Conservation (phyloP, 2,888 invertebrate genomes). For the Pemphredon lugubris region DNA sequence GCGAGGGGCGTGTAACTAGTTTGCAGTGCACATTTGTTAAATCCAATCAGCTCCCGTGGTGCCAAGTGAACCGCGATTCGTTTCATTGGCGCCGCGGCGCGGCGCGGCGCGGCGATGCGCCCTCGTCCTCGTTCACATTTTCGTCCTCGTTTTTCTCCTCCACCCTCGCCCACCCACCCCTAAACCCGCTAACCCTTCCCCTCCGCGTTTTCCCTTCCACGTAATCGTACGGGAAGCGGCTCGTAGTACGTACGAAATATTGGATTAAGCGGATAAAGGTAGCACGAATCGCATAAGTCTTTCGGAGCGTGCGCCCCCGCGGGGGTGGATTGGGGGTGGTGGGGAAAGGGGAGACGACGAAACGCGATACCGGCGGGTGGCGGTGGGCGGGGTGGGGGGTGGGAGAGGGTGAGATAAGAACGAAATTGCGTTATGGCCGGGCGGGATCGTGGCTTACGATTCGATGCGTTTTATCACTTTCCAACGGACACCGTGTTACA, state of each 20-base stretch:
- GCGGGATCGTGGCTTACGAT: constrained; percentile 51
- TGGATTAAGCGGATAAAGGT: constrained; percentile 65
- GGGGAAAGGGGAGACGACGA: no score
- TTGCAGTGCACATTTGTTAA: constrained; percentile 63
- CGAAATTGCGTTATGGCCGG: constrained; percentile 61
- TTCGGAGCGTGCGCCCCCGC: constrained; percentile 50
- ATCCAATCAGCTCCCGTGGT: constrained; percentile 59
- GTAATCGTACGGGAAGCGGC: constrained; percentile 56
- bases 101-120: no score
- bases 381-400: no score
- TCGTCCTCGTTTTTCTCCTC: constrained; percentile 13
- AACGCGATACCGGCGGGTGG: constrained; percentile 61
- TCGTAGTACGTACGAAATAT: constrained; percentile 58
- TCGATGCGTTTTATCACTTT: constrained; percentile 62
- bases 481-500: constrained; percentile 34
- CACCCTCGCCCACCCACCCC: neutral
- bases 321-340: constrained; percentile 1
- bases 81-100: constrained; percentile 35
- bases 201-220: constrained; percentile 45
- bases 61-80: constrained; percentile 52
- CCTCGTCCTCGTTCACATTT: constrained; percentile 1
- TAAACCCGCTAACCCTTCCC: neutral
- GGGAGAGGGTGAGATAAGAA: constrained; percentile 52
- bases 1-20: constrained; percentile 52
- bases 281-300: constrained; percentile 63